Evolutionary conservation across 2,113 vertebrate species (phyloP), one percentile per base, ranked within the genome.

Genomic region (Paedocypris sp.): DNA sequence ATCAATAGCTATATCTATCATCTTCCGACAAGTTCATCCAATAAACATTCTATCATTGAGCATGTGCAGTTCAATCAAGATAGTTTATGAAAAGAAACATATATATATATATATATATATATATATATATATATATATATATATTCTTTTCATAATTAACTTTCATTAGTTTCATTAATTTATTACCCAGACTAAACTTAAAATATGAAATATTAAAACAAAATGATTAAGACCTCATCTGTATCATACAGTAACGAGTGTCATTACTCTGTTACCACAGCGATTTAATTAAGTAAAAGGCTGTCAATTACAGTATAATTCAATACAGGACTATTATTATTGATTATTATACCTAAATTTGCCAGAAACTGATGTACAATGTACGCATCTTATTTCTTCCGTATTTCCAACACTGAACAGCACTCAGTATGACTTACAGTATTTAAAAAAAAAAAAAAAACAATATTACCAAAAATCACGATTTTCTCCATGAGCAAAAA

Each of bases 1-100:
- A 80, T 85, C 85, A 84, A 83, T 86, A 81, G 65, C 71, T 32
- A 16, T 70, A 67, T 68, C 77, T 80, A 85, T 87, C 79, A 83
- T 79, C 78, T 73, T 67, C 58, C 68, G 60, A 68, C 73, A 82
- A 10, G 42, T 41, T 61, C 19, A 43, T 46, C 19, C 41, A 7
- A 56, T 63, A 46, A 46, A 31, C 7, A 6, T 32, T n/a, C 13
- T 18, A 26, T n/a, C 46, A 29, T 49, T 49, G 18, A 49, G 46
- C 26, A 6, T 3, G 4, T 5, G n/a, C 4, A 16, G 10, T 16
- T 31, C 6, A 6, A 1, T n/a, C 13, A 26, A 26, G 8, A 47
- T 47, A n/a, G n/a, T n/a, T n/a, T n/a, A n/a, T n/a, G n/a, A n/a
- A n/a, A n/a, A n/a, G n/a, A n/a, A n/a, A n/a, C n/a, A n/a, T n/a